Percentiles rank a stretch among this genome's conserved stretches.
Evolutionary conservation across 2,113 vertebrate genomes (phyloP).

Genomic region (Alces alces): DNA sequence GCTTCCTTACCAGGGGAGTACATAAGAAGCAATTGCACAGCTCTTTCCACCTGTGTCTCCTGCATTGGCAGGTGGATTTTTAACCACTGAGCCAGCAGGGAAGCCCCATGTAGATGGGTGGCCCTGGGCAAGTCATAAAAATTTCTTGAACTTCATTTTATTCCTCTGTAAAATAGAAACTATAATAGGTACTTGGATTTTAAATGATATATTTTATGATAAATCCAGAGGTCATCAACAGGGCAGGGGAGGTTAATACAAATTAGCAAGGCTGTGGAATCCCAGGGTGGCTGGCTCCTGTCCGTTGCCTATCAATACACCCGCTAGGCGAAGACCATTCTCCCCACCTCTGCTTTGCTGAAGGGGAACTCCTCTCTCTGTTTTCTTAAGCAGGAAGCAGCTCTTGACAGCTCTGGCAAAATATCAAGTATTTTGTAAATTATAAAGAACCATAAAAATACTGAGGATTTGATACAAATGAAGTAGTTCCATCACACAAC

Average conservation of each 20-base stretch:
- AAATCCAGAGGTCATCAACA: not conserved
- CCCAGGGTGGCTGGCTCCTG: not conserved
- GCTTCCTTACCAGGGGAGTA: not conserved
- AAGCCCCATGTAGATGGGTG: not conserved
- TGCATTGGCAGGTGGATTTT: not conserved
- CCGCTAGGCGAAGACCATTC: not conserved
- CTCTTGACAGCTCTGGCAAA: not conserved
- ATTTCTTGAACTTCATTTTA: not conserved
- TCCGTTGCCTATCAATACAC: not conserved
- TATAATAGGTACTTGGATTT: not conserved
- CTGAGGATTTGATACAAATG: not conserved
- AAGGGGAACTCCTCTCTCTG: no score
- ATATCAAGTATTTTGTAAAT: not conserved
- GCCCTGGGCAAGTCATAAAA: not conserved
- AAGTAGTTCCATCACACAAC: not conserved
- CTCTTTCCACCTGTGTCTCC: not conserved
- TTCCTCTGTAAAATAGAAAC: not conserved
- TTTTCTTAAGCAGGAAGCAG: not conserved
- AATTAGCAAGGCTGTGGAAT: not conserved
- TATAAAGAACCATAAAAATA: not conserved
- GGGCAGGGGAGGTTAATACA: not conserved
- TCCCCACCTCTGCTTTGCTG: not conserved
- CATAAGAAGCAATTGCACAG: not conserved
- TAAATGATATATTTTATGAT: slow-evolving; percentile 15
- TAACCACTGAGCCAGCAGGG: not conserved